Evolutionary conservation across 2,888 invertebrate species (phyloP).

Genomic region (Tillus elongatus): DNA sequence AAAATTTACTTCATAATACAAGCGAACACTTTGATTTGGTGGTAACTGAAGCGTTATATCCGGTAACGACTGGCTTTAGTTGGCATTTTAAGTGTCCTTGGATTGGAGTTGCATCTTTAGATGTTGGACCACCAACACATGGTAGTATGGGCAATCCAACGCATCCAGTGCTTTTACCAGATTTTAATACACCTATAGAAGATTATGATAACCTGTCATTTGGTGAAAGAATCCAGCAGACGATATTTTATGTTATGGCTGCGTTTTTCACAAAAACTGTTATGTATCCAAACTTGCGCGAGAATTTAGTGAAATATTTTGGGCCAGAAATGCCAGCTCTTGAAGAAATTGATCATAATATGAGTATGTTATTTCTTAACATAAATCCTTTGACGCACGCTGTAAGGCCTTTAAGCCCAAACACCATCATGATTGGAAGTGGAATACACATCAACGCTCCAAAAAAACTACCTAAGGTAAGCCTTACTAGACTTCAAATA

Average conservation of each 20-base stretch:
- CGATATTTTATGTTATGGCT: too few relatives aligned
- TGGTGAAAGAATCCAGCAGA: conserved; percentile 1
- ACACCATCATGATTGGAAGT: not conserved
- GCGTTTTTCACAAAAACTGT: too few relatives aligned
- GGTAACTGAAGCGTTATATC: not conserved
- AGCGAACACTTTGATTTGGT: conserved; percentile 3
- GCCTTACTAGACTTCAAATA: too few relatives aligned
- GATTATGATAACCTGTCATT: too few relatives aligned
- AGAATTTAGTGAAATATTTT: not conserved
- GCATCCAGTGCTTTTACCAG: not conserved
- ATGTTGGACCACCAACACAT: not conserved
- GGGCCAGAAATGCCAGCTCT: not conserved
- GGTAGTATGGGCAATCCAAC: not conserved
- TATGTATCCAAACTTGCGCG: too few relatives aligned
- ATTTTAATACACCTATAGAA: not conserved
- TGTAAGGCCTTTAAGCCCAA: not conserved
- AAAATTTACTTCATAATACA: not conserved
- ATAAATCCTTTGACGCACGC: not conserved
- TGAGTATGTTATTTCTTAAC: not conserved
- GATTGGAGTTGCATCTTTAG: not conserved
- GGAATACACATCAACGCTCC: not conserved
- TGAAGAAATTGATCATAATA: not conserved
- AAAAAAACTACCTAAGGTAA: not conserved
- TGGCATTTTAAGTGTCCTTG: not conserved
- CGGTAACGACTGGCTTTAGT: not conserved